Evolutionary conservation across 2,888 invertebrate genomes (phyloP), one percentile per base, ranked within the genome.

Genomic region (Eupelmus urozonus): DNA sequence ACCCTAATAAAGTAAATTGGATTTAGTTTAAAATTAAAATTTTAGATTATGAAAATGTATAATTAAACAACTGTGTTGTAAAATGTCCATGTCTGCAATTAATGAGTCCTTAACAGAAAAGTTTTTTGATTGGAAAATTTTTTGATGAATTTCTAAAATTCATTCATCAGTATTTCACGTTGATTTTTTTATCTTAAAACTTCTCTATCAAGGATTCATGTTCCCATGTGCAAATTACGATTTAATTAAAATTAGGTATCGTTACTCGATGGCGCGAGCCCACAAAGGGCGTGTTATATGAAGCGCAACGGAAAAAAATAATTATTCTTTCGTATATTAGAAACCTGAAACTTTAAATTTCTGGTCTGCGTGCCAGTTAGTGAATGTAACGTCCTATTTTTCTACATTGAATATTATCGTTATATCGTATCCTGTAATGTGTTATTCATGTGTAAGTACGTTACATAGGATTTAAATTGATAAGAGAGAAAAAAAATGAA

Each of bases 341-440:
- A 75, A 18, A 67, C 72, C 76, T 81, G 63, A 53, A 67, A 74
- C 69, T 78, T 75, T 76, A 76, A 80, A 82, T 80, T 79, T 76
- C 73, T 76, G 72, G 70, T 71, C 57, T 18, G 25, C 7, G 27
- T 23, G 53, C 71, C 72, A 81, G 70, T 66, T 79, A 45, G 78
- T 82, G 72, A 81, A 84, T 82, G 82, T 84, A 85, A 84, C 83
- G 82, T 85, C 85, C 84, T 86, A 87, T 87, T 87, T 88, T 88
- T 88, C 87, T 88, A 88, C 87, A 85, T 87, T 86, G 83, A 86
- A 86, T 85, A 84, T 82, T 83, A 78, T 42, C 71, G 71, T 76
- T 78, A 75, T n/a, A n/a, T 78, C 40, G 63, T 72, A 77, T 70
- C 65, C 79, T 75, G 74, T 79, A 79, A 70, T 73, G 70, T 79